Base-by-base conservation (phyloP, 2,888 invertebrate species). In the Trissolcus brochymenae region DNA sequence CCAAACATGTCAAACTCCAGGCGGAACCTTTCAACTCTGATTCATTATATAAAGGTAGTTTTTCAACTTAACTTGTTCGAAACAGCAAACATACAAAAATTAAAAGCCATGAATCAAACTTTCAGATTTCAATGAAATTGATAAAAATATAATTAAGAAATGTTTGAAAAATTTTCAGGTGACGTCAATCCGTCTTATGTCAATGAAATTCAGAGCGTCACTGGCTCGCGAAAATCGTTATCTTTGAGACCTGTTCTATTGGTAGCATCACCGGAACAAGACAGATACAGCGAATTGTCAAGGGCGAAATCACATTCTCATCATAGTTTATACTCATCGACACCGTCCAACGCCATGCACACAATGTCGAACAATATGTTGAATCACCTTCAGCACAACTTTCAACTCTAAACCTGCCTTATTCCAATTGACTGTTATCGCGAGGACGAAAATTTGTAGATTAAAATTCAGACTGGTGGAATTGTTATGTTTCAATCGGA, bases 141-240 rank as follows among this genome's bases (percentile, higher is more conserved):
- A 21, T 25, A 25, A 25, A 25, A 25, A 25, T 4, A 25, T 25
- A 25, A 25, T 25, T 2, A 25, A 25, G 0, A 4, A 25, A 25
- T 25, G 25, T 4, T 16, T 46, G 4, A 16, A 46, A 46, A 9
- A 21, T 21, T 46, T 46, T n/a, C 90, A 96, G 96, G 96, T 79
- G 96, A 96, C 91, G 94, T 96, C 81, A 96, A 96, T 90, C 94
- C 95, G 83, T 96, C 94, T 6, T 96, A 95, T 89, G 93, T 96
- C 75, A 95, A 94, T 13, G 97, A 97, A 88, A 94, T 94, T 25
- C 94, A 95, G 80, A 96, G 96, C 80, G 92, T 96, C 61, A 94
- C 95, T 9, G 95, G 95, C 0, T 96, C 96, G 0, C 91, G 96
- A 66, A 96, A 96, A 88, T 96, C 96, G 0, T 90, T 96, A 6